These are phyloP conservation scores for Labeo rohita DNA, from an alignment of 2,113 vertebrate species.

Conservation along the genomic window DNA sequence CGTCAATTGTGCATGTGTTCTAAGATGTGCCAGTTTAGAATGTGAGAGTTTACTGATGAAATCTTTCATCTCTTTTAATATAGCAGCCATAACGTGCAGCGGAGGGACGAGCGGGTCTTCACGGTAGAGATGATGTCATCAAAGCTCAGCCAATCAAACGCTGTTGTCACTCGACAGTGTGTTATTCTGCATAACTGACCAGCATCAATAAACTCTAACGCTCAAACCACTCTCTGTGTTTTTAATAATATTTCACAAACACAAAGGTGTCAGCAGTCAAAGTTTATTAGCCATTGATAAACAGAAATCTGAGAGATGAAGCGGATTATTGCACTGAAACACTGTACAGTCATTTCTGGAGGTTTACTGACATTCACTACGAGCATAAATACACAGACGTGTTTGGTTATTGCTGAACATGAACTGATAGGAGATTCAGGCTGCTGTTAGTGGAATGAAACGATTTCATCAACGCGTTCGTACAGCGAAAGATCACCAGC, in stretches of 20 bases:
- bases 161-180: not conserved
- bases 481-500: not conserved
- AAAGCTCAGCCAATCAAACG: not conserved
- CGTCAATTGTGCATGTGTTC: no score
- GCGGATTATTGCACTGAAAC: not conserved
- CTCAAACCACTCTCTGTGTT: not conserved
- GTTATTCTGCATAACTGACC: not conserved
- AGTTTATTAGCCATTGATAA: not conserved
- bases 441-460: not conserved
- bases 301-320: not conserved
- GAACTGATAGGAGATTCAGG: not conserved
- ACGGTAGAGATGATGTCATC: not conserved
- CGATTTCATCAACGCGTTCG: not conserved
- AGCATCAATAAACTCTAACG: not conserved
- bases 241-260: not conserved
- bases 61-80: not conserved
- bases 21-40: no score
- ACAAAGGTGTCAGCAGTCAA: not conserved
- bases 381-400: not conserved
- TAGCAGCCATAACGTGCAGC: not conserved
- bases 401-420: no score
- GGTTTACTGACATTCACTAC: not conserved
- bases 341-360: not conserved
- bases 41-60: not conserved
- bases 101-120: not conserved